These are phyloP conservation scores for Callithrix jacchus DNA, from an alignment of 2,113 vertebrate species.

Conservation along the genomic window DNA sequence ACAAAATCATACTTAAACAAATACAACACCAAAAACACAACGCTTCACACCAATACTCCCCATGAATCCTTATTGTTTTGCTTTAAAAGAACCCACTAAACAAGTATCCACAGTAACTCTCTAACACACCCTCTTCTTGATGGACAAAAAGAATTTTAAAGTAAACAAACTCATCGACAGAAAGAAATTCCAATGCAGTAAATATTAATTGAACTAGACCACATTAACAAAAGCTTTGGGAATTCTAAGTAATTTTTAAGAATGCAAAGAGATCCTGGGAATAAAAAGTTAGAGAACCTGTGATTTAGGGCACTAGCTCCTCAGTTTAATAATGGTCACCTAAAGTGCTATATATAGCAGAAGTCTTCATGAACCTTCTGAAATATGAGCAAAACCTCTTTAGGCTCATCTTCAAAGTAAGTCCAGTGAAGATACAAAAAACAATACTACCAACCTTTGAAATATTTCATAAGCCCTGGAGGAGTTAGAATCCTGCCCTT, in stretches of 20 bases:
- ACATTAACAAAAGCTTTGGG: neutral
- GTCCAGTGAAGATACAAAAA: neutral
- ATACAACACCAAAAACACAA: neutral
- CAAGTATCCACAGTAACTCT: neutral
- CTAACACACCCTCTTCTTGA: neutral
- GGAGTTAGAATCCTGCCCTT: conserved; percentile 10
- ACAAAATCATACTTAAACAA: neutral
- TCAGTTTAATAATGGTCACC: neutral
- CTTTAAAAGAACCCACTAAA: conserved; percentile 21
- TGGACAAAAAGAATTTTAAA: conserved; percentile 28
- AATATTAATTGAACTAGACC: neutral
- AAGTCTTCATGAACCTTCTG: neutral
- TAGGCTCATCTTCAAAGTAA: conserved; percentile 16
- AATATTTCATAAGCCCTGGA: neutral
- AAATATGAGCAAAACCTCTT: conserved; percentile 14
- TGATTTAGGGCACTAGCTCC: neutral
- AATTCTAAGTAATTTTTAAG: neutral
- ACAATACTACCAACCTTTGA: neutral
- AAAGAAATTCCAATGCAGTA: neutral
- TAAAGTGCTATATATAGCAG: neutral
- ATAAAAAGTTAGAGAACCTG: neutral
- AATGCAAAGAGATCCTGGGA: neutral
- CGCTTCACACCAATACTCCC: neutral
- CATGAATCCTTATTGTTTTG: neutral
- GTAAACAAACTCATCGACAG: neutral